Conservation (phyloP, 2,888 invertebrate genomes). For the Epistrophe grossulariae region DNA sequence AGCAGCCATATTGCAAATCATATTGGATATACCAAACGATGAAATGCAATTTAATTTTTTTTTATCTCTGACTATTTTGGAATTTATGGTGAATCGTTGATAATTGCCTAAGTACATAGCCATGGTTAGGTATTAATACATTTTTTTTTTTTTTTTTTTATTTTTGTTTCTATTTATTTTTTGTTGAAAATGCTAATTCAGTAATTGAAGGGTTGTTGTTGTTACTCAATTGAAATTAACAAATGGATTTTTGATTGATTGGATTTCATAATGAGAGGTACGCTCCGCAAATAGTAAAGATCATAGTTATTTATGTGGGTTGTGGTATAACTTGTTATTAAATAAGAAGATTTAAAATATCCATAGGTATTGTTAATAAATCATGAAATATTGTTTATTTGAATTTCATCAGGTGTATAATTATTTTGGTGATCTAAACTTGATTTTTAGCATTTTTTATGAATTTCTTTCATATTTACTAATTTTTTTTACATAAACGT, state of each 20-base stretch:
- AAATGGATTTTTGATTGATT: conserved; percentile 42
- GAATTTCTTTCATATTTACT: too few species aligned
- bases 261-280: conserved; percentile 23
- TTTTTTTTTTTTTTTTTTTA: conserved; percentile 31
- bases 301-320: conserved; percentile 14
- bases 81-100: conserved; percentile 48
- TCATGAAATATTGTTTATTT: background rate
- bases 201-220: conserved; percentile 52
- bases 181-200: conserved; percentile 55
- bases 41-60: conserved; percentile 33
- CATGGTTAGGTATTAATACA: conserved; percentile 41
- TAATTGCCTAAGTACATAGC: conserved; percentile 56
- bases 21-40: conserved; percentile 13
- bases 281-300: conserved; percentile 2
- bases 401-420: background rate
- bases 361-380: too few species aligned
- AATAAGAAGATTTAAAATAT: background rate
- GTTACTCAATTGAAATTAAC: conserved; percentile 55
- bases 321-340: conserved; percentile 14
- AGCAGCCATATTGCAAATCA: conserved; percentile 25
- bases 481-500: too few species aligned
- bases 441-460: too few species aligned
- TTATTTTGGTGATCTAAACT: too few species aligned
- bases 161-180: too few species aligned
- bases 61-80: conserved; percentile 31